A percentile compares a stretch with the other conserved stretches of the same genome.
Evolutionary conservation across 2,113 vertebrate genomes (phyloP).

Genomic region (Lichenostomus cassidix): DNA sequence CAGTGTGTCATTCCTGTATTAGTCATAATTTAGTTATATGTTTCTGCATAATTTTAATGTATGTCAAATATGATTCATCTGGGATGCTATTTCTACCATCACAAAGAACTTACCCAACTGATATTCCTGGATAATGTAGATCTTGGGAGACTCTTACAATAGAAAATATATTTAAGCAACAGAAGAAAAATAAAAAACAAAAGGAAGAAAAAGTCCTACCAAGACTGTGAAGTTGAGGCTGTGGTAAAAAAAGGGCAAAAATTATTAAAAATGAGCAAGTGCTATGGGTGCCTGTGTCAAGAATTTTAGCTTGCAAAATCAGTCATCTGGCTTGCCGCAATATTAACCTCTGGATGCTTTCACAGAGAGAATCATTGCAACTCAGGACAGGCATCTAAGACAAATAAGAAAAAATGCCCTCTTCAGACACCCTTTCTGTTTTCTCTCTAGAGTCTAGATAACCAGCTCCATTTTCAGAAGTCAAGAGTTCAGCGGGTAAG

Average conservation of each 20-base stretch:
- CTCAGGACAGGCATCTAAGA: neutral
- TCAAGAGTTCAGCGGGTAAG: neutral
- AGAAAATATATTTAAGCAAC: neutral
- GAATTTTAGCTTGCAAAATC: neutral
- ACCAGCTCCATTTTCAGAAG: neutral
- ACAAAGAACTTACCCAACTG: neutral
- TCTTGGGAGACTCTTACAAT: neutral
- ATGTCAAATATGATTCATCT: slow-evolving; percentile 37
- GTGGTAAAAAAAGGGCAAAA: neutral
- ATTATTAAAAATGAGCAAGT: neutral
- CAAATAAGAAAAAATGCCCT: neutral
- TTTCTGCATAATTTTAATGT: slow-evolving; percentile 12
- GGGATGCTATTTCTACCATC: neutral
- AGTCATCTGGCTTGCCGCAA: neutral
- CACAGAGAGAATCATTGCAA: neutral
- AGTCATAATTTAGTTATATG: slow-evolving; percentile 18
- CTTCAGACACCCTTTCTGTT: neutral
- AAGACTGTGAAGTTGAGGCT: neutral
- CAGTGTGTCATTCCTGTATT: slow-evolving; percentile 32
- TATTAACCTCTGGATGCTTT: neutral
- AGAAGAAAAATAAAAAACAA: neutral
- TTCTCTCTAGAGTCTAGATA: neutral
- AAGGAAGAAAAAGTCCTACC: neutral
- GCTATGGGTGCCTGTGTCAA: neutral
- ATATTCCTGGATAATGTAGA: neutral